A percentile compares a stretch with the other conserved stretches of the same genome.
These are phyloP conservation scores for Leucoma salicis DNA, from an alignment of 2,888 invertebrate genomes.

Conservation along the genomic window DNA sequence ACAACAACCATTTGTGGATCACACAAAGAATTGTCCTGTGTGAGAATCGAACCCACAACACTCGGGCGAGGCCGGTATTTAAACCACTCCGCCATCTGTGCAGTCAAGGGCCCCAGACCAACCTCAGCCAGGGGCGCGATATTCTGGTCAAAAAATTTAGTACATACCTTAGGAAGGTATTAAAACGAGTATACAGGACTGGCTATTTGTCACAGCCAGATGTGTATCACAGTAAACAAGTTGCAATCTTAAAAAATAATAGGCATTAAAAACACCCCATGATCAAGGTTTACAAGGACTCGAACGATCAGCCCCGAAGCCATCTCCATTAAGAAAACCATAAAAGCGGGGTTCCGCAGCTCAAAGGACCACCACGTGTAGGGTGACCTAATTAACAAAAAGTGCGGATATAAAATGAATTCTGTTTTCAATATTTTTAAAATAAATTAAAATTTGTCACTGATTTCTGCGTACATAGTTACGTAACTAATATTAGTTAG, in stretches of 20 bases:
- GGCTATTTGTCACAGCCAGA: constrained; percentile 2
- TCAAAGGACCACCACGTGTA: constrained; percentile 26
- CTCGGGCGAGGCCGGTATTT: too few species aligned
- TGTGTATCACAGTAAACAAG: constrained; percentile 22
- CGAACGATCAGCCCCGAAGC: constrained; percentile 73
- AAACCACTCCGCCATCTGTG: too few species aligned
- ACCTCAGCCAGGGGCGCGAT: too few species aligned
- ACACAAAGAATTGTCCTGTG: too few species aligned
- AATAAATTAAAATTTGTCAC: background rate
- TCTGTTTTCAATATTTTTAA: background rate
- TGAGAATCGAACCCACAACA: too few species aligned
- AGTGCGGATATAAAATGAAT: background rate
- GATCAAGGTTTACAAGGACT: constrained; percentile 57
- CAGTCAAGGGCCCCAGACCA: too few species aligned
- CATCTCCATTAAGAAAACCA: constrained; percentile 75
- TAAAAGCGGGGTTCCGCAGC: constrained; percentile 58
- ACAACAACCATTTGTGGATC: too few species aligned
- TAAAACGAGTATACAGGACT: background rate
- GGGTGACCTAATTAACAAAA: constrained; percentile 1
- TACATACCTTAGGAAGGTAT: too few species aligned
- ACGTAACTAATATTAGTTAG: too few species aligned
- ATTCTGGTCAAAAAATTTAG: too few species aligned
- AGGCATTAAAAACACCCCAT: constrained; percentile 62
- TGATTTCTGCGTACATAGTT: too few species aligned
- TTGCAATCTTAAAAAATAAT: constrained; percentile 53